Conservation (phyloP, 2,888 invertebrate genomes). For the Xestia sexstrigata region DNA sequence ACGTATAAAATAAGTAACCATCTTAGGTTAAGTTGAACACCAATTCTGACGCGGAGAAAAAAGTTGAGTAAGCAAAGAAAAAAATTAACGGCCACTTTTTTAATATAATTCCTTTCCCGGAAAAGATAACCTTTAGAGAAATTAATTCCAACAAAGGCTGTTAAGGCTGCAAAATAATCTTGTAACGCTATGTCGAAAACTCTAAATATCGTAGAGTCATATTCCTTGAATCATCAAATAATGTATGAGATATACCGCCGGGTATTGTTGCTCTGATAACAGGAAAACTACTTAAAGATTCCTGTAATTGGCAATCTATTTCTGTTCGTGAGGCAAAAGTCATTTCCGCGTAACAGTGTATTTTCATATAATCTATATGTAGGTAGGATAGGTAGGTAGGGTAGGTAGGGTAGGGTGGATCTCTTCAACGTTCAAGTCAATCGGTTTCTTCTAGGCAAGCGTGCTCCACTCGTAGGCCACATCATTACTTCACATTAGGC, state of each 20-base stretch:
- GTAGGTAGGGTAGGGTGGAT: too few relatives aligned
- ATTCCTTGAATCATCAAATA: not conserved
- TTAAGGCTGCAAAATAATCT: not conserved
- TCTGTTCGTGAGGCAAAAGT: not conserved
- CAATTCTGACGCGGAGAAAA: not conserved
- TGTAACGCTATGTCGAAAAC: not conserved
- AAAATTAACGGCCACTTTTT: not conserved
- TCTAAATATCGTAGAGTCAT: too few relatives aligned
- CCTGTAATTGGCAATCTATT: constrained; percentile 2
- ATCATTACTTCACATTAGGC: too few relatives aligned
- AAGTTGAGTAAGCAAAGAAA: too few relatives aligned
- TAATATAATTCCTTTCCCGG: not conserved
- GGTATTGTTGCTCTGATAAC: not conserved
- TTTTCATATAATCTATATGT: not conserved
- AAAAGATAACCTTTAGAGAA: not conserved
- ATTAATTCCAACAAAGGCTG: not conserved
- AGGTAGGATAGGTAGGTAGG: too few relatives aligned
- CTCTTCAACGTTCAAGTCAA: too few relatives aligned
- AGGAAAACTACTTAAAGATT: not conserved
- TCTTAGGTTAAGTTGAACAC: not conserved
- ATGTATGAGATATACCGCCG: not conserved
- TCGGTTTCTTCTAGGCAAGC: too few relatives aligned
- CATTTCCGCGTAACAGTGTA: not conserved
- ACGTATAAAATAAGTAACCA: too few relatives aligned
- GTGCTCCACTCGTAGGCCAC: too few relatives aligned